Percentiles rank a stretch among this genome's conserved stretches.
Conservation (phyloP, 2,113 vertebrate genomes). For the Agelaius phoeniceus region DNA sequence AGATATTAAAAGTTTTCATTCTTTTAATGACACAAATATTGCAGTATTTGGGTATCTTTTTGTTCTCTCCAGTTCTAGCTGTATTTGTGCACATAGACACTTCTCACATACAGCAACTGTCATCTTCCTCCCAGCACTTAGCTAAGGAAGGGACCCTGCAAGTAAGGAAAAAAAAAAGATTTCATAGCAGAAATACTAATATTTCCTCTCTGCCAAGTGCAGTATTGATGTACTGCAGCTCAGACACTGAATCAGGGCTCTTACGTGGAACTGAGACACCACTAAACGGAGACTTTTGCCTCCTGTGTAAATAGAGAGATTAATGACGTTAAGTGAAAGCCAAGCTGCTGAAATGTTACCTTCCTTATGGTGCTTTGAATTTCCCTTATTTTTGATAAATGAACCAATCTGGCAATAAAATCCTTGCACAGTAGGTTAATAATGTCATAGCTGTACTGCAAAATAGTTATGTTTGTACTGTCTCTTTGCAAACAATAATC, state of each 20-base stretch:
- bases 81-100: not conserved
- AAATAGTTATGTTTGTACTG: conserved; percentile 81
- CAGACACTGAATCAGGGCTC: conserved; percentile 58
- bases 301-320: conserved; percentile 80
- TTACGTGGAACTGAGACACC: conserved; percentile 54
- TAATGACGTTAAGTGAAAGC: conserved; percentile 76
- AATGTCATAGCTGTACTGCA: conserved; percentile 81
- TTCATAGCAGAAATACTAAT: conserved; percentile 62
- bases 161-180: not conserved
- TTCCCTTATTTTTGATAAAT: conserved; percentile 84
- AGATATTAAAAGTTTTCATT: conserved; percentile 4
- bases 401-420: conserved; percentile 82
- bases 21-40: not conserved
- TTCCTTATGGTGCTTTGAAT: conserved; percentile 81
- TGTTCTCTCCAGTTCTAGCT: not conserved
- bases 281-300: conserved; percentile 73
- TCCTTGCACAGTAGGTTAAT: conserved; percentile 82
- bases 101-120: not conserved
- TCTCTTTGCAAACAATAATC: conserved; percentile 82
- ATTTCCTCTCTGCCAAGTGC: conserved; percentile 61
- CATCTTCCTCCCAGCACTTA: not conserved
- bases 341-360: conserved; percentile 79
- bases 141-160: not conserved
- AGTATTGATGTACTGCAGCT: conserved; percentile 57
- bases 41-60: not conserved